Evolutionary conservation across 2,797 vertebrate genomes (phyloP), one percentile per base, ranked within the genome.

Genomic region (Spinus pinus): DNA sequence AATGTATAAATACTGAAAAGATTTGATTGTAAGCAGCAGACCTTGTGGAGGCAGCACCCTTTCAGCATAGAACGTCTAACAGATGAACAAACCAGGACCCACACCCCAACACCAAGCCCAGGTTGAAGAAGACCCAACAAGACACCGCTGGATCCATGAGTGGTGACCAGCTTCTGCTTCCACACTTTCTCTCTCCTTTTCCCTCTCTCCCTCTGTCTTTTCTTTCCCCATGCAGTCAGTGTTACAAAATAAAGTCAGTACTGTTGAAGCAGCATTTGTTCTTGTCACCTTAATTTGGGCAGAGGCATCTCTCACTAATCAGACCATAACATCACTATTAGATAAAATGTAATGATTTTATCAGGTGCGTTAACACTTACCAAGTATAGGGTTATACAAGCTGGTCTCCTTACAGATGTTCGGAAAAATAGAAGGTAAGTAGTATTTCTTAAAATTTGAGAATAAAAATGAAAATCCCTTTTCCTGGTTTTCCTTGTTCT

Each of bases 391-490:
- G 93, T 97, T 98, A 98, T 99, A 99, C 88, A 99, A 98, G 98
- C 98, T 99, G 94, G 98, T 99, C 96, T 99, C 99, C 97, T 98
- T 99, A 96, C 98, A 99, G 88, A 99, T 99, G 97, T 99, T 99
- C 93, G 99, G 99, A 86, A 99, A 99, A 98, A 99, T 99, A 97
- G 99, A 99, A 97, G 99, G 99, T 97, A 99, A 98, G 96, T 99
- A 99, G 97, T 99, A 99, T 98, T 99, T 99, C 98, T 99, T 99
- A 98, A 99, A 99, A 98, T 99, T 98, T 95, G 98, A 98, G 95
- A 99, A 99, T 91, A 99, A 98, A 98, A 99, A 99, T 84, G 98
- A 99, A 97, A 99, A 99, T 97, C 99, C 99, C 85, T 98, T 99
- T 97, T 99, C 99, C 85, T 99, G 99, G 96, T 99, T 99, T 96